phyloP scores from a whole-genome alignment of 2,888 invertebrate genomes.

The Drosophila falleni region DNA sequence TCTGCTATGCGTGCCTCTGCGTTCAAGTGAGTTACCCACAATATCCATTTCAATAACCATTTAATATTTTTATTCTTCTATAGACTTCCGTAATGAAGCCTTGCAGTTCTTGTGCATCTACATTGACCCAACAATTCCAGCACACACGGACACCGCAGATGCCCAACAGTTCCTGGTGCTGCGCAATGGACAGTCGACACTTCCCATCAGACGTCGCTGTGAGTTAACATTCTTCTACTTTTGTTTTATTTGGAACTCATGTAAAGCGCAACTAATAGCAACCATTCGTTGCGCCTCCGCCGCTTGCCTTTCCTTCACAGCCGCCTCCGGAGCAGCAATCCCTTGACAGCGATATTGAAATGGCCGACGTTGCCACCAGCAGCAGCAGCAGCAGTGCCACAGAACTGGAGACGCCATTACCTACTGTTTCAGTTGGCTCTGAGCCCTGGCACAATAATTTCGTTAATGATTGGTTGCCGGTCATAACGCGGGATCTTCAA shows the following conservation, averaged over 20 bases:
- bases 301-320: slow-evolving; percentile 49
- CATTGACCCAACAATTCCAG: slow-evolving; percentile 75
- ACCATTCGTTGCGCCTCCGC: slow-evolving; percentile 48
- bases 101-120: slow-evolving; percentile 75
- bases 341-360: slow-evolving; percentile 87
- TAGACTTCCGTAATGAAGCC: slow-evolving; percentile 80
- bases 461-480: slow-evolving; percentile 94
- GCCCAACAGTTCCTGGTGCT: slow-evolving; percentile 78
- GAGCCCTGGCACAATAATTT: slow-evolving; percentile 89
- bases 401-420: slow-evolving; percentile 80
- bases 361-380: slow-evolving; percentile 68
- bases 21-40: slow-evolving; percentile 64
- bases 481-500: slow-evolving; percentile 92
- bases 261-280: slow-evolving; percentile 37
- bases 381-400: slow-evolving; percentile 45
- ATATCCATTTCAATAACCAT: neutral
- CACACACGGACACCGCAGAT: slow-evolving; percentile 63
- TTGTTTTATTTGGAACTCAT: neutral
- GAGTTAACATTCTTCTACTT: slow-evolving; percentile 20
- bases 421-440: slow-evolving; percentile 87
- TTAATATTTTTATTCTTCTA: neutral
- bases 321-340: slow-evolving; percentile 23
- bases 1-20: slow-evolving; percentile 65
- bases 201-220: slow-evolving; percentile 40
- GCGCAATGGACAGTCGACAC: slow-evolving; percentile 56